A percentile compares a stretch with the other conserved stretches of the same genome.
Conservation (phyloP, 2,797 vertebrate genomes). For the Aulostomus chinensis region DNA sequence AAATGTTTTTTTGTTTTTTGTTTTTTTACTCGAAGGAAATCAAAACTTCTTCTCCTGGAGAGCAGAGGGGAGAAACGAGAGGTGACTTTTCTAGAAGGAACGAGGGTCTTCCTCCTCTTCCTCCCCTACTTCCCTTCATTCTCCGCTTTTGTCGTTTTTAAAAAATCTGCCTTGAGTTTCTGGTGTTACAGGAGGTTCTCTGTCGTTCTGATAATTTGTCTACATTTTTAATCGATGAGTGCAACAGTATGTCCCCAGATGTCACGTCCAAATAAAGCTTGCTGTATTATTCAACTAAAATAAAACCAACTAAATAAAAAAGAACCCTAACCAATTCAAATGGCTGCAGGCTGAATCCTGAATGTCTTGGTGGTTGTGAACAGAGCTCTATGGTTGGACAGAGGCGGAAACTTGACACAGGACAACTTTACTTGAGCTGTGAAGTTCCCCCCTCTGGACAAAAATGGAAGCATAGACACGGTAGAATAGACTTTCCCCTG, state of each 20-base stretch:
- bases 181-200: constrained; percentile 65
- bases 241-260: constrained; percentile 83
- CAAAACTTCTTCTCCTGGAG: constrained; percentile 39
- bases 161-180: constrained; percentile 63
- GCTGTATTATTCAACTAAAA: constrained; percentile 76
- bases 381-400: constrained; percentile 82
- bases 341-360: constrained; percentile 82
- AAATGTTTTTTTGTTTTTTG: constrained; percentile 36
- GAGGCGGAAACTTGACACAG: constrained; percentile 56
- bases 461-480: constrained; percentile 76
- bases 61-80: constrained; percentile 6
- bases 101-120: background rate
- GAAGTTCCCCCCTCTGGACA: constrained; percentile 59
- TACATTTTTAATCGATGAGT: constrained; percentile 64
- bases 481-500: constrained; percentile 61
- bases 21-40: constrained; percentile 30
- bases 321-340: constrained; percentile 44
- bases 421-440: constrained; percentile 21
- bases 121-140: constrained; percentile 18
- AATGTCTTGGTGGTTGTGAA: constrained; percentile 75
- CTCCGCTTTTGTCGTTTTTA: constrained; percentile 24
- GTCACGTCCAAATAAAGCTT: constrained; percentile 86
- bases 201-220: constrained; percentile 55
- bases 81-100: constrained; percentile 13
- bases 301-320: constrained; percentile 32